Percentiles rank a stretch among this genome's conserved stretches.
Conservation (phyloP, 2,888 invertebrate genomes). For the Amblyteles armatorius region DNA sequence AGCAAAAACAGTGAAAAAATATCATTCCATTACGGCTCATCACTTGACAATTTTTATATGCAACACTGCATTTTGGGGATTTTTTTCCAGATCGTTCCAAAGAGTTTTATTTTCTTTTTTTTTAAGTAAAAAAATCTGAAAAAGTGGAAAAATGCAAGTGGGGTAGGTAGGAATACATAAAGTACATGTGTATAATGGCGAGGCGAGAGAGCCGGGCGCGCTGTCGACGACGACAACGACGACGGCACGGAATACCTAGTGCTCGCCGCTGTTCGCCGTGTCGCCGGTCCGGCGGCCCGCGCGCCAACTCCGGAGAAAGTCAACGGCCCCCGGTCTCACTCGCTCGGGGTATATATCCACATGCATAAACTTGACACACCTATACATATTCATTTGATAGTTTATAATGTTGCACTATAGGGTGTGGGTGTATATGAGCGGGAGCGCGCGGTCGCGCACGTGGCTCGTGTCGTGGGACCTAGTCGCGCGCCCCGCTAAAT, state of each 20-base stretch:
- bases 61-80: no score
- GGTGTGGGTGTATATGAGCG: constrained; percentile 41
- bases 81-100: no score
- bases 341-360: constrained; percentile 47
- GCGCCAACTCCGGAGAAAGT: constrained; percentile 71
- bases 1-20: no score
- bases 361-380: constrained; percentile 65
- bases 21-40: no score
- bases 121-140: no score
- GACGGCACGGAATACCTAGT: constrained; percentile 16
- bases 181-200: constrained; percentile 13
- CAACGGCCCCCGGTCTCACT: constrained; percentile 62
- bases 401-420: constrained; percentile 51
- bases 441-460: constrained; percentile 48
- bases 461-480: constrained; percentile 59
- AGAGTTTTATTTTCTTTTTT: no score
- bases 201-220: constrained; percentile 11
- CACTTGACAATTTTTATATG: no score
- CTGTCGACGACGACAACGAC: not conserved
- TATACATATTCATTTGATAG: constrained; percentile 59
- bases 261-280: constrained; percentile 34
- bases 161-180: not conserved
- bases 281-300: constrained; percentile 55
- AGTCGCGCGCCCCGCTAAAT: constrained; percentile 33
- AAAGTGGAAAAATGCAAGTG: no score